A percentile compares a stretch with the other conserved stretches of the same genome.
Conservation (phyloP, 2,113 vertebrate species). For the Engraulis encrasicolus region DNA sequence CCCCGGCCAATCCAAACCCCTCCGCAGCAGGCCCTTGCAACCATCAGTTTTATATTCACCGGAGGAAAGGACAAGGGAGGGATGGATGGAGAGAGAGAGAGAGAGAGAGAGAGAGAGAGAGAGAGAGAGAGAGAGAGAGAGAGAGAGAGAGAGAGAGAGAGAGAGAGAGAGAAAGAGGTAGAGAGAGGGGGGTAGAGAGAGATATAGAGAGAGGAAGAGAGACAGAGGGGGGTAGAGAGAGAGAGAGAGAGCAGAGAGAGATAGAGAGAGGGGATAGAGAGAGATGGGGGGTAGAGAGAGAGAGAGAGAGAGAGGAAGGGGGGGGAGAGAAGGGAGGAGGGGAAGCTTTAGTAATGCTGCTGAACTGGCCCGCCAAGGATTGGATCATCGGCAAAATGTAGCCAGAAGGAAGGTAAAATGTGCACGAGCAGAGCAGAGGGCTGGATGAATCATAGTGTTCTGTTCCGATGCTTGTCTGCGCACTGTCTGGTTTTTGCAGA, state of each 20-base stretch:
- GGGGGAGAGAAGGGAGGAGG: slow-evolving; percentile 33
- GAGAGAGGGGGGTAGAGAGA: too few relatives aligned
- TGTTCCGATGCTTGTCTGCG: slow-evolving; percentile 40
- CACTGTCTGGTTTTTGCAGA: slow-evolving; percentile 25
- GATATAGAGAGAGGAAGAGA: too few relatives aligned
- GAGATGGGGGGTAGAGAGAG: too few relatives aligned
- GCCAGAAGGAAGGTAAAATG: slow-evolving; percentile 43
- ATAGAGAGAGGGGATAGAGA: too few relatives aligned
- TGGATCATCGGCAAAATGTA: slow-evolving; percentile 50
- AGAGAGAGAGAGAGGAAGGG: neutral
- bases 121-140: too few relatives aligned
- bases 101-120: neutral
- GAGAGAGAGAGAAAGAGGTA: neutral
- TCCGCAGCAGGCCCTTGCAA: slow-evolving; percentile 44
- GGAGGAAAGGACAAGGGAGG: slow-evolving; percentile 39
- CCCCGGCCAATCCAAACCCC: slow-evolving; percentile 50
- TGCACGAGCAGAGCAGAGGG: slow-evolving; percentile 35
- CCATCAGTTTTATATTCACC: slow-evolving; percentile 49
- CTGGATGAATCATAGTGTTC: slow-evolving; percentile 39
- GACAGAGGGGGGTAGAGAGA: too few relatives aligned
- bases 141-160: neutral
- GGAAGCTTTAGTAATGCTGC: slow-evolving; percentile 40
- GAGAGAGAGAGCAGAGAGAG: too few relatives aligned
- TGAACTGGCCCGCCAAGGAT: slow-evolving; percentile 46
- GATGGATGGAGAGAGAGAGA: neutral